These are phyloP conservation scores for Odocoileus virginianus DNA, from an alignment of 2,113 vertebrate genomes.

Conservation along the genomic window DNA sequence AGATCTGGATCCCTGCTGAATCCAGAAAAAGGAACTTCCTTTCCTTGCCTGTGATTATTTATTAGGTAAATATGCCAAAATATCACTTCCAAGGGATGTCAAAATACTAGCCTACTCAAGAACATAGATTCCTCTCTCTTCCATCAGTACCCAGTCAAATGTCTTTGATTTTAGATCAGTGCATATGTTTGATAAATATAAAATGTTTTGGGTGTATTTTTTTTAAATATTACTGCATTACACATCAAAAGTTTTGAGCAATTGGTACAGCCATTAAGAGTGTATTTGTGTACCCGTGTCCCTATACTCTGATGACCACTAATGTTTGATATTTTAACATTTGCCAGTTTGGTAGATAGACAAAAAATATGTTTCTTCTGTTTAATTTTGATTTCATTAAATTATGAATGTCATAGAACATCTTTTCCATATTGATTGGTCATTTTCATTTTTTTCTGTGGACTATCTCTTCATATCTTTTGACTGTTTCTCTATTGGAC, in stretches of 20 bases:
- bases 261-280: not conserved
- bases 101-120: not conserved
- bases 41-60: not conserved
- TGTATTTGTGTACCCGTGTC: not conserved
- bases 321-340: not conserved
- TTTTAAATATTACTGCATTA: not conserved
- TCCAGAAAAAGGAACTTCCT: not conserved
- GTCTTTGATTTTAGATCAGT: not conserved
- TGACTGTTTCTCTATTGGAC: not conserved
- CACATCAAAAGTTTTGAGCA: not conserved
- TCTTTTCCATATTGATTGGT: not conserved
- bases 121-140: not conserved
- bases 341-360: not conserved
- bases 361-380: not conserved
- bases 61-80: not conserved
- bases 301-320: not conserved
- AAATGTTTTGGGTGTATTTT: not conserved
- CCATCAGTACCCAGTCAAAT: not conserved
- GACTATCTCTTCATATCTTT: not conserved
- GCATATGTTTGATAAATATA: not conserved
- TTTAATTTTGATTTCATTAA: not conserved
- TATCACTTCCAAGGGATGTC: not conserved
- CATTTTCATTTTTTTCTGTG: not conserved
- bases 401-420: not conserved
- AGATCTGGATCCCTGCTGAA: not conserved